Conservation (phyloP, 2,113 vertebrate species). For the Pollimyrus isidori region DNA sequence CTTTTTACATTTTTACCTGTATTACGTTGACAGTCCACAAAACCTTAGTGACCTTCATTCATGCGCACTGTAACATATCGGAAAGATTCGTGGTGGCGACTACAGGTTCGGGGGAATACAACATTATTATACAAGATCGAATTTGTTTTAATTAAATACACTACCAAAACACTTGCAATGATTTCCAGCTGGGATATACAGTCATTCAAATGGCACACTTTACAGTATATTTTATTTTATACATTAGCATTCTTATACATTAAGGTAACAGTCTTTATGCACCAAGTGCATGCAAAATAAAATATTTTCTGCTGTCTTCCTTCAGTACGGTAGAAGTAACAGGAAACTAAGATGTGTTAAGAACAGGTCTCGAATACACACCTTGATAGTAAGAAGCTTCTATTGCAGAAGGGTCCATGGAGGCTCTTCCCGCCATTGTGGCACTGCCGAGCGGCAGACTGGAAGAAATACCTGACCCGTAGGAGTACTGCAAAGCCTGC, state of each 20-base stretch:
- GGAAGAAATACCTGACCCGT: slow-evolving; percentile 65
- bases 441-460: slow-evolving; percentile 68
- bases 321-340: slow-evolving; percentile 33
- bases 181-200: slow-evolving; percentile 47
- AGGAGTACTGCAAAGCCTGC: slow-evolving; percentile 85
- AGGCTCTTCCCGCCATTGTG: slow-evolving; percentile 69
- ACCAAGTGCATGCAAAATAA: slow-evolving; percentile 54
- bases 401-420: slow-evolving; percentile 80
- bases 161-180: slow-evolving; percentile 42
- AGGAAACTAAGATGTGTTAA: slow-evolving; percentile 86
- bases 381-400: slow-evolving; percentile 97
- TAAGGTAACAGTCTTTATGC: slow-evolving; percentile 78
- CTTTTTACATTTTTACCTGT: slow-evolving; percentile 32
- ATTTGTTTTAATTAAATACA: slow-evolving; percentile 48
- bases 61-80: slow-evolving; percentile 70
- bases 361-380: slow-evolving; percentile 92
- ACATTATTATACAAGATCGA: slow-evolving; percentile 66
- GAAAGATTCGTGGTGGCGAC: slow-evolving; percentile 41
- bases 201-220: slow-evolving; percentile 48
- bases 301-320: slow-evolving; percentile 42
- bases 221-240: slow-evolving; percentile 50
- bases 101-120: slow-evolving; percentile 44
- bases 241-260: slow-evolving; percentile 56
- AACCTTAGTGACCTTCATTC: slow-evolving; percentile 42
- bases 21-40: slow-evolving; percentile 26